Base-by-base conservation (phyloP, 2,888 invertebrate genomes). In the Microplitis manilae region DNA sequence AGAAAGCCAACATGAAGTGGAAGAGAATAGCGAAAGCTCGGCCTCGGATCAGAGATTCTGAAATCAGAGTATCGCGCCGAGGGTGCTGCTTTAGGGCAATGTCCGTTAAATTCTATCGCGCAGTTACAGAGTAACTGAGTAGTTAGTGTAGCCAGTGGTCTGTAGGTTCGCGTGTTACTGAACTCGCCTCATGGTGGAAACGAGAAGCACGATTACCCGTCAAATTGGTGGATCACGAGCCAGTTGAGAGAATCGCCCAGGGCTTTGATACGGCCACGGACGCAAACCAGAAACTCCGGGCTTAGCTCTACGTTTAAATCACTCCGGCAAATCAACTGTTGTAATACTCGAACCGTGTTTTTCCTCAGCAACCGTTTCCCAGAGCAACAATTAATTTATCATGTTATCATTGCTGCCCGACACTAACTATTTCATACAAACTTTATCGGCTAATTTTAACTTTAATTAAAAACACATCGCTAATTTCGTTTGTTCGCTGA, bases 221-320 rank as follows among this genome's bases (percentile, higher is more conserved):
- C 15, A 60, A 59, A 73, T 67, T 73, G 60, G 15, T 65, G 59
- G 39, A 73, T 73, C 50, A 67, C 73, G 6, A 73, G 59, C 38
- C 9, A 40, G 30, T 65, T 73, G 65, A 65, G 41, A n/a, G 30
- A 13, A 65, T 73, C 30, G 41, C 64, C 15, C 40, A 73, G 62
- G 7, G 50, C 62, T 72, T 72, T 72, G 64, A 62, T 64, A 5
- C 62, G 6, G 38, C 30, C 40, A 72, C 60, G 60, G 40, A 62
- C 62, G 2, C 13, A 13, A 50, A 50, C 30, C 2, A 30, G 30
- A 4, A 30, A 30, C 30, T 30, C 30, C 30, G 30, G 4, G 30
- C 30, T 30, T 30, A 30, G 30, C 30, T 30, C 30, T 30, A 30
- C 4, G 30, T 30, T 30, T 30, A 30, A 30, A 30, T 30, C 30